Evolutionary conservation across 2,797 vertebrate species (phyloP).

Genomic region (Loriculus beryllinus): DNA sequence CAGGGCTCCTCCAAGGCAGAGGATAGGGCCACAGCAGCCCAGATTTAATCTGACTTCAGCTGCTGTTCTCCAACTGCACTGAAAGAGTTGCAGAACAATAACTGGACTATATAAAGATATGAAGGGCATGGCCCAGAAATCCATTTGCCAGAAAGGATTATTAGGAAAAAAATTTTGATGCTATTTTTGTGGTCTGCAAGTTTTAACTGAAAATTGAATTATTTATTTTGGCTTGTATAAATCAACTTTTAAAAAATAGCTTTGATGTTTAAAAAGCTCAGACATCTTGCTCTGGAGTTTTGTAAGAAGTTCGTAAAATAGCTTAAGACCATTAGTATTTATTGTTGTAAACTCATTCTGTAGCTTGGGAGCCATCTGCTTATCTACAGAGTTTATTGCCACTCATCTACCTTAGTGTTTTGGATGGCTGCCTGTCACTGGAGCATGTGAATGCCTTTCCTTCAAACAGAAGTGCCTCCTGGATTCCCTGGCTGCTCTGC

Average conservation of each 20-base stretch:
- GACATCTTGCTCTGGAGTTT: neutral
- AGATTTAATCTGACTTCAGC: neutral
- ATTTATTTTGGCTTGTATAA: slow-evolving; percentile 8
- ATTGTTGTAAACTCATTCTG: neutral
- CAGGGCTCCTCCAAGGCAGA: neutral
- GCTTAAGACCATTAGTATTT: neutral
- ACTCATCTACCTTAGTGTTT: slow-evolving; percentile 14
- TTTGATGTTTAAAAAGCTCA: slow-evolving; percentile 31
- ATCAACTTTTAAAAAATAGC: neutral
- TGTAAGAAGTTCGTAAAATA: slow-evolving; percentile 3
- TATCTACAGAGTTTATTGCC: slow-evolving; percentile 16
- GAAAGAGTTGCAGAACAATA: neutral
- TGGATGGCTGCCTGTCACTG: neutral
- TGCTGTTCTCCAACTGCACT: neutral
- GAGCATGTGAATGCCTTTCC: neutral
- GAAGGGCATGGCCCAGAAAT: neutral
- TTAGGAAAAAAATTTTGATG: neutral
- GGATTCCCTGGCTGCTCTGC: neutral
- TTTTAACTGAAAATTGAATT: slow-evolving; percentile 27
- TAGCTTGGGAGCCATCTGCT: slow-evolving; percentile 1
- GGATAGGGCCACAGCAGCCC: neutral
- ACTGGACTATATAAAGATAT: neutral
- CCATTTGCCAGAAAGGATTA: neutral
- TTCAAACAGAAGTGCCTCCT: neutral
- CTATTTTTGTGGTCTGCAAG: neutral